Evolutionary conservation across 2,113 vertebrate species (phyloP).

Genomic region (Polypterus senegalus): DNA sequence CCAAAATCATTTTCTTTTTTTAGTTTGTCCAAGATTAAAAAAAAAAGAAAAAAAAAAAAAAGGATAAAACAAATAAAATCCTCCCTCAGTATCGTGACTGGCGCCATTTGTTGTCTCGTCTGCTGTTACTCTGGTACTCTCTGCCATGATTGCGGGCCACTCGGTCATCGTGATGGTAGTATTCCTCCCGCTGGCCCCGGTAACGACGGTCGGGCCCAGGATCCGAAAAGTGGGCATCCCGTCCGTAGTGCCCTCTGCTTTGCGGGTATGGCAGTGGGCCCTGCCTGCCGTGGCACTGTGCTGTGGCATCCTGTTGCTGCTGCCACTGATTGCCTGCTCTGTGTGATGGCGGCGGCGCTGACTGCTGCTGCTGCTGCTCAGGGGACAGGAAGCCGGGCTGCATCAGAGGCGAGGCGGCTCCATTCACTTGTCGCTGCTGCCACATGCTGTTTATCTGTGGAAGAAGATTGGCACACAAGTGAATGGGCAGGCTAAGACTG

Average conservation of each 20-base stretch:
- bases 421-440: constrained; percentile 43
- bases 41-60: not conserved
- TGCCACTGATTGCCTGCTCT: constrained; percentile 18
- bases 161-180: constrained; percentile 47
- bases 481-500: not conserved
- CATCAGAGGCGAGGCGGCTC: constrained; percentile 29
- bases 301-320: constrained; percentile 41
- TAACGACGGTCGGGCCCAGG: constrained; percentile 41
- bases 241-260: constrained; percentile 31
- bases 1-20: no score
- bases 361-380: constrained; percentile 20
- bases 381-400: constrained; percentile 26
- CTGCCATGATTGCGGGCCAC: constrained; percentile 44
- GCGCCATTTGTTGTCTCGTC: constrained; percentile 58
- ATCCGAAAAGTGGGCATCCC: constrained; percentile 33
- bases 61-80: not conserved
- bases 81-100: constrained; percentile 31
- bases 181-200: constrained; percentile 43
- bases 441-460: constrained; percentile 56
- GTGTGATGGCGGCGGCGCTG: constrained; percentile 12
- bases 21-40: not conserved
- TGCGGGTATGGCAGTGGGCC: constrained; percentile 38
- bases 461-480: not conserved
- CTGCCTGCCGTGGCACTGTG: constrained; percentile 37
- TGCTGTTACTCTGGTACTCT: constrained; percentile 37